Conservation (phyloP, 2,797 vertebrate species). For the Morelia viridis region DNA sequence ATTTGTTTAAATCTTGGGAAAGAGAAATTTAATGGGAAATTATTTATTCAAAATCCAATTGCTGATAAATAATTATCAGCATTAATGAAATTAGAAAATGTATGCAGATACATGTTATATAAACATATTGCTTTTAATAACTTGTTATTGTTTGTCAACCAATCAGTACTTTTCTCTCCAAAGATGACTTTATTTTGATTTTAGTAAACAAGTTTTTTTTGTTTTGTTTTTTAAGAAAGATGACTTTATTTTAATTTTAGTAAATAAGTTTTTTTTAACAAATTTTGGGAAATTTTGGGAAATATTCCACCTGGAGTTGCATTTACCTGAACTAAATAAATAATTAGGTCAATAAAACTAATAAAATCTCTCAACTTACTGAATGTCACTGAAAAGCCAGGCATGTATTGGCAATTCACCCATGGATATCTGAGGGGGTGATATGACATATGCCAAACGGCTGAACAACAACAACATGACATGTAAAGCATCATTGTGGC, state of each 20-base stretch:
- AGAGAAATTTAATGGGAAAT: constrained; percentile 70
- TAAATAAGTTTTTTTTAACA: not conserved
- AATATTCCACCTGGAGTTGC: not conserved
- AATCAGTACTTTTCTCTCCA: constrained; percentile 52
- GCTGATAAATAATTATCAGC: constrained; percentile 72
- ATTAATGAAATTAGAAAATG: constrained; percentile 72
- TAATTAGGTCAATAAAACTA: not conserved
- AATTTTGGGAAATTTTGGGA: constrained; percentile 29
- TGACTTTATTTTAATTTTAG: constrained; percentile 39
- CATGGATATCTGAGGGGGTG: not conserved
- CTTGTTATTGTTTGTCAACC: constrained; percentile 66
- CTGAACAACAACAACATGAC: not conserved
- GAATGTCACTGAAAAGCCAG: not conserved
- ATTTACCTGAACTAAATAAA: not conserved
- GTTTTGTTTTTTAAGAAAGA: constrained; percentile 21
- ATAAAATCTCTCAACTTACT: not conserved
- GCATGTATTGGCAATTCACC: not conserved
- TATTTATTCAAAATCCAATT: constrained; percentile 71
- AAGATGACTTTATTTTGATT: constrained; percentile 49
- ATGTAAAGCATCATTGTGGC: not conserved
- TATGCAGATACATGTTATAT: constrained; percentile 38
- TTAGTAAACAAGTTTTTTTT: not conserved
- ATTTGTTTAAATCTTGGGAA: constrained; percentile 51
- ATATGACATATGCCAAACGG: not conserved
- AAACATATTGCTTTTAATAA: constrained; percentile 60